A percentile compares a stretch with the other conserved stretches of the same genome.
phyloP scores from a whole-genome alignment of 2,888 invertebrate species.

The Cactoblastis cactorum region DNA sequence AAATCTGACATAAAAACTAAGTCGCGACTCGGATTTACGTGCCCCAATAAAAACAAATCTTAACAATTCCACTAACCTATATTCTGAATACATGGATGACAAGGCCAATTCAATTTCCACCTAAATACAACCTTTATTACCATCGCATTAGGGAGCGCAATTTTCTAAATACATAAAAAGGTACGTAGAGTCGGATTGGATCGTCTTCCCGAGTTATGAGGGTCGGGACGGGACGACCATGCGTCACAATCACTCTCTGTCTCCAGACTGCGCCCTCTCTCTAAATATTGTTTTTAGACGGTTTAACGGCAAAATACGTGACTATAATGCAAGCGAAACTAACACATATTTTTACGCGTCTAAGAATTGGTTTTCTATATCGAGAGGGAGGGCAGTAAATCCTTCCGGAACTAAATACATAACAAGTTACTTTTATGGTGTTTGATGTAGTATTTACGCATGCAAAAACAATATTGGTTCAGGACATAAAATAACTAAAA shows the following conservation, averaged over 20 bases:
- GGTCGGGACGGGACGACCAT: constrained; percentile 37
- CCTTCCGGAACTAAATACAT: constrained; percentile 16
- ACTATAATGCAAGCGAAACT: constrained; percentile 20
- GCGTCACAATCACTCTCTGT: constrained; percentile 57
- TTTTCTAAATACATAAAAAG: constrained; percentile 39
- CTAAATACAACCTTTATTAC: constrained; percentile 23
- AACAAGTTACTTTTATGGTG: constrained; percentile 36
- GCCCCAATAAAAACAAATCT: constrained; percentile 9
- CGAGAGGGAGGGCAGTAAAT: constrained; percentile 16
- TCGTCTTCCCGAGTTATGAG: constrained; percentile 43
- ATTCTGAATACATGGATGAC: constrained; percentile 3
- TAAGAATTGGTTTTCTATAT: constrained; percentile 19
- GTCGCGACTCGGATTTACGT: not conserved
- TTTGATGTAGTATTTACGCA: constrained; percentile 36
- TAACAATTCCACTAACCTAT: constrained; percentile 9
- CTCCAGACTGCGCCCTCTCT: constrained; percentile 39
- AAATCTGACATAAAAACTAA: not conserved
- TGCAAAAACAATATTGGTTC: not conserved
- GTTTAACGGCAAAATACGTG: constrained; percentile 29
- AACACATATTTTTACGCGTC: constrained; percentile 14
- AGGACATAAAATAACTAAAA: not conserved
- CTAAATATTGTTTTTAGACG: constrained; percentile 51
- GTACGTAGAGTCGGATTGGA: constrained; percentile 35
- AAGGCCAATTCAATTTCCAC: constrained; percentile 9
- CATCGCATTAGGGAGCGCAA: constrained; percentile 30